Conservation (phyloP, 2,797 vertebrate genomes). For the Lycodopsis pacificus region DNA sequence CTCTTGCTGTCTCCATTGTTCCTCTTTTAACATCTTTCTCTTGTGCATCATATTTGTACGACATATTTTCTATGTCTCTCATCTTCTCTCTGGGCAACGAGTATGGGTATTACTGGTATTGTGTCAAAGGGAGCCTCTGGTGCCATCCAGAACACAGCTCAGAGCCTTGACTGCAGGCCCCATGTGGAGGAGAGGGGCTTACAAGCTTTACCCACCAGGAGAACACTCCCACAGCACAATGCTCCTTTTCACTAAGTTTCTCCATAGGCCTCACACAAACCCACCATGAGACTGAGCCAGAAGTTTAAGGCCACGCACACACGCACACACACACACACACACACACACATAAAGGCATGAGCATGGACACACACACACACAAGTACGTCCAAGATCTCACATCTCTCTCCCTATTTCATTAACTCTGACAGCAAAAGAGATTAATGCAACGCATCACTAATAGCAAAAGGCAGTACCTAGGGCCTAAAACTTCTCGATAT, state of each 20-base stretch:
- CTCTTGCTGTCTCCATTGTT: neutral
- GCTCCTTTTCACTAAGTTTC: constrained; percentile 78
- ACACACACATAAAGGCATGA: neutral
- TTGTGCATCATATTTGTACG: constrained; percentile 37
- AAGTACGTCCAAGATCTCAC: constrained; percentile 16
- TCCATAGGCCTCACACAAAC: constrained; percentile 67
- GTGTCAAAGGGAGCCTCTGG: constrained; percentile 61
- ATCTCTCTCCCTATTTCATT: constrained; percentile 64
- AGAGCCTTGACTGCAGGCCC: constrained; percentile 73
- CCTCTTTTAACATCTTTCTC: neutral
- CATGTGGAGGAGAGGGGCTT: constrained; percentile 79
- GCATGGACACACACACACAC: neutral
- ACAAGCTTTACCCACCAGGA: constrained; percentile 77
- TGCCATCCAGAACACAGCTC: constrained; percentile 77
- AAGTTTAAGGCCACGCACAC: constrained; percentile 54
- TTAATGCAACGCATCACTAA: constrained; percentile 64
- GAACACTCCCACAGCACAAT: constrained; percentile 81
- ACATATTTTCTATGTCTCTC: constrained; percentile 46
- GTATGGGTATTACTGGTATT: constrained; percentile 37
- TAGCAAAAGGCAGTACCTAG: constrained; percentile 58
- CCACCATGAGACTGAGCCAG: constrained; percentile 60
- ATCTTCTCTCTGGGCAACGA: constrained; percentile 56
- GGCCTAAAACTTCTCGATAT: constrained; percentile 65
- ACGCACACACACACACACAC: constrained; percentile 15
- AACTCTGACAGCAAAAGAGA: constrained; percentile 64